These are phyloP conservation scores for Tinea pellionella DNA, from an alignment of 2,888 invertebrate species.

Conservation along the genomic window DNA sequence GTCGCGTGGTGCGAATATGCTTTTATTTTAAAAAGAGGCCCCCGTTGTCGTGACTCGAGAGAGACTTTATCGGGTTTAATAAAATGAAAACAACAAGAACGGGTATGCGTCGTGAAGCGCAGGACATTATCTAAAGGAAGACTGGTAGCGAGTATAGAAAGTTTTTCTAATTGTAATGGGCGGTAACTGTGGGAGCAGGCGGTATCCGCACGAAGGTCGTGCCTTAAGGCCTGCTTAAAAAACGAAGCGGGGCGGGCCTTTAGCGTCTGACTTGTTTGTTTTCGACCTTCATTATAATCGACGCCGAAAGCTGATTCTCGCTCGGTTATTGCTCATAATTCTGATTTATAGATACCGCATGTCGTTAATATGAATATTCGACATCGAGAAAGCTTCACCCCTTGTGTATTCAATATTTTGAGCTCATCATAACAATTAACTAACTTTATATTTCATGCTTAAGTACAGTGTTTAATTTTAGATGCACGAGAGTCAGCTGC, in stretches of 20 bases:
- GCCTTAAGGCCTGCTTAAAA: constrained; percentile 36
- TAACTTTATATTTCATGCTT: constrained; percentile 44
- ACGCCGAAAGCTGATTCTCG: constrained; percentile 45
- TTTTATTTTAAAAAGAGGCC: constrained; percentile 31
- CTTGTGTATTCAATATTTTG: constrained; percentile 40
- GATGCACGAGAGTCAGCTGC: constrained; percentile 6
- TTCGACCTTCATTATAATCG: constrained; percentile 51
- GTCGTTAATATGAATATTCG: constrained; percentile 50
- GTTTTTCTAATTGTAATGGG: constrained; percentile 40
- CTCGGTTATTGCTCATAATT: constrained; percentile 52
- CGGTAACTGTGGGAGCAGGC: constrained; percentile 17
- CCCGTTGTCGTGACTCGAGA: constrained; percentile 40
- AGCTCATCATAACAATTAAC: constrained; percentile 61
- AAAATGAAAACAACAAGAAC: constrained; percentile 23
- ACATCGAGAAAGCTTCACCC: constrained; percentile 29
- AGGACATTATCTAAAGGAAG: constrained; percentile 31
- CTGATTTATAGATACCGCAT: constrained; percentile 59
- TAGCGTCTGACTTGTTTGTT: constrained; percentile 49
- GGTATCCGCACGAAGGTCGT: constrained; percentile 20
- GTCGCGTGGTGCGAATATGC: constrained; percentile 37
- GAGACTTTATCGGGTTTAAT: constrained; percentile 29
- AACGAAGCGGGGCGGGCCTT: constrained; percentile 27
- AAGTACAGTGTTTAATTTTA: constrained; percentile 27
- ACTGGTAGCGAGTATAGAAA: constrained; percentile 40
- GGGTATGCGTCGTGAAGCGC: constrained; percentile 18